A percentile compares a stretch with the other conserved stretches of the same genome.
These are phyloP conservation scores for Acrocephalus arundinaceus DNA, from an alignment of 2,113 vertebrate species.

Conservation along the genomic window DNA sequence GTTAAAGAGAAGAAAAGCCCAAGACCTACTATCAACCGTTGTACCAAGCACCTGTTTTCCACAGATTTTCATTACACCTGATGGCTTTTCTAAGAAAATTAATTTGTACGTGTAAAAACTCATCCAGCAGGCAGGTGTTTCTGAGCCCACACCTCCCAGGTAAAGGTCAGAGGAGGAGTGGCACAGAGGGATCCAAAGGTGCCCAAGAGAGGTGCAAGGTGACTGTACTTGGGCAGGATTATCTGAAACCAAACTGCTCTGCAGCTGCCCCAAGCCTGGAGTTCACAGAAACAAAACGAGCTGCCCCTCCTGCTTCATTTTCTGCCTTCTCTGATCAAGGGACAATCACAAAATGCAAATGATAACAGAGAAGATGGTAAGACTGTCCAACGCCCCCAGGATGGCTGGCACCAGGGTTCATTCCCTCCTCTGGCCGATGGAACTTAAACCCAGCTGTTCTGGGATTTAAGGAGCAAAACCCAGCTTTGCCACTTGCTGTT, in stretches of 20 bases:
- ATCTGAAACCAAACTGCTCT: background rate
- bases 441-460: too few relatives aligned
- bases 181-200: too few relatives aligned
- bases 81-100: too few relatives aligned
- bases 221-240: background rate
- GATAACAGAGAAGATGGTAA: background rate
- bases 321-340: background rate
- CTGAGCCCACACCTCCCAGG: background rate
- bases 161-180: background rate
- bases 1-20: background rate
- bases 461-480: background rate
- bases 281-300: background rate
- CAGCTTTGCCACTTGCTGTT: background rate
- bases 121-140: background rate
- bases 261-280: background rate
- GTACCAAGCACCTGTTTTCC: background rate
- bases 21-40: background rate
- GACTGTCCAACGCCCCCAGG: background rate
- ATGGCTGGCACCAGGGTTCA: background rate
- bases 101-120: accelerated
- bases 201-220: background rate
- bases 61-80: background rate
- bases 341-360: accelerated
- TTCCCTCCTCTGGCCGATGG: background rate
- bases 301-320: background rate